Evolutionary conservation across 2,888 invertebrate genomes (phyloP).

Genomic region (Tanytarsus gracilentus): DNA sequence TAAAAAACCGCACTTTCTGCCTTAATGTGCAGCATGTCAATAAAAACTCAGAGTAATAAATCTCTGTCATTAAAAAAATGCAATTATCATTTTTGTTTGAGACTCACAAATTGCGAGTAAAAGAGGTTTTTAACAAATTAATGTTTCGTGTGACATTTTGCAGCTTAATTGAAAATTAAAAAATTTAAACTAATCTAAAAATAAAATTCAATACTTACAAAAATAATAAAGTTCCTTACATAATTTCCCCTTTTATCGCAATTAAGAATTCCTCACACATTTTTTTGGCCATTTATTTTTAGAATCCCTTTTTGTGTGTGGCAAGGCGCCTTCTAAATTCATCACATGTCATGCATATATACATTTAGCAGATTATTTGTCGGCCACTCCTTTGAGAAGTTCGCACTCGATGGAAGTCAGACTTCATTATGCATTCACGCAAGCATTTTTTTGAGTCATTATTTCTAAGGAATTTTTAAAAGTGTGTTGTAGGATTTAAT

Average conservation of each 20-base stretch:
- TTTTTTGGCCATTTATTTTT: slow-evolving; percentile 12
- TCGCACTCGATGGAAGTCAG: background rate
- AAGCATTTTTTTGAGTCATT: too few species aligned
- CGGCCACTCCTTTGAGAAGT: slow-evolving; percentile 7
- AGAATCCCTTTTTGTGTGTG: slow-evolving; percentile 13
- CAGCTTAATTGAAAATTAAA: too few species aligned
- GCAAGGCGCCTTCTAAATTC: slow-evolving; percentile 24
- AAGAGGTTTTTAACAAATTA: too few species aligned
- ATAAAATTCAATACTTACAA: too few species aligned
- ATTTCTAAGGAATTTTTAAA: too few species aligned
- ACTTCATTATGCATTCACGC: slow-evolving; percentile 12
- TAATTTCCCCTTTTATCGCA: too few species aligned
- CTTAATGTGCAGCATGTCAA: background rate
- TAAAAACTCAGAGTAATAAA: background rate
- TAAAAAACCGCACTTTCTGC: background rate
- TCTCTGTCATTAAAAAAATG: slow-evolving; percentile 16
- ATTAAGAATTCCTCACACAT: background rate
- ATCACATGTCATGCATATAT: slow-evolving; percentile 19
- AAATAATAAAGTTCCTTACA: too few species aligned
- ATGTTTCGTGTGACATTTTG: too few species aligned
- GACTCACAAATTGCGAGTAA: too few species aligned
- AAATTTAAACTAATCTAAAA: too few species aligned
- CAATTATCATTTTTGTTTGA: slow-evolving; percentile 10
- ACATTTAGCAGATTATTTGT: background rate
- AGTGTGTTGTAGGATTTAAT: too few species aligned